Evolutionary conservation across 1,140 invertebrate species (phyloP).

Genomic region (Onthophagus taurus): DNA sequence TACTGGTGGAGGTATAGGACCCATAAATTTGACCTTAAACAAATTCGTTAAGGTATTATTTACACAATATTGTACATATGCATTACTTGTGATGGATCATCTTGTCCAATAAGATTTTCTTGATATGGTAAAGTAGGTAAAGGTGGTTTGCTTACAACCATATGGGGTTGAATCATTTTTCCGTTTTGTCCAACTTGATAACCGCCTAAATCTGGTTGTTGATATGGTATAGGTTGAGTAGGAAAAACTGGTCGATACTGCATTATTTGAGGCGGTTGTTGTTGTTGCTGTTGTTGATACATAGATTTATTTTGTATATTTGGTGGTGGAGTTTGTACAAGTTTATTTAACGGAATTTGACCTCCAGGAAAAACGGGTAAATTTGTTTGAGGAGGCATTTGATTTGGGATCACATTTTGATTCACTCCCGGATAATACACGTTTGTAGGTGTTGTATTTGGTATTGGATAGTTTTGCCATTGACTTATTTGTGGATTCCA

Average conservation of each 20-base stretch:
- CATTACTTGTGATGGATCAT: conserved; percentile 3
- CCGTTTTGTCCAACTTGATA: no score
- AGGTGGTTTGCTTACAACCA: conserved; percentile 18
- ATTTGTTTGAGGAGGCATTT: conserved; percentile 29
- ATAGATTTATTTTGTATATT: conserved; percentile 4
- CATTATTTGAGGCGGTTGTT: neutral
- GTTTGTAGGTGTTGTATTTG: no score
- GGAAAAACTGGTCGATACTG: neutral
- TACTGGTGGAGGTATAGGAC: conserved; percentile 42
- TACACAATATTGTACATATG: neutral
- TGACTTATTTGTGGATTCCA: conserved; percentile 50
- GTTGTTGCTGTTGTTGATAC: conserved; percentile 8
- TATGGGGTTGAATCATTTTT: no score
- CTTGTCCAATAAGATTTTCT: conserved; percentile 15
- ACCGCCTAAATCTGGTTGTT: neutral
- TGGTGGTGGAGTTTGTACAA: no score
- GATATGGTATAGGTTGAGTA: neutral
- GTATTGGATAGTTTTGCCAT: conserved; percentile 48
- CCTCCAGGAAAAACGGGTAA: no score
- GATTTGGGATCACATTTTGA: conserved; percentile 28
- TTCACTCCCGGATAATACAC: no score
- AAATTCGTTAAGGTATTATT: neutral
- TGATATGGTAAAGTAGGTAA: conserved; percentile 18
- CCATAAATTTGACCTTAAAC: conserved; percentile 28
- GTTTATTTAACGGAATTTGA: no score